These are phyloP conservation scores for Drosophila asahinai DNA, from an alignment of 1,140 invertebrate genomes.

Conservation along the genomic window DNA sequence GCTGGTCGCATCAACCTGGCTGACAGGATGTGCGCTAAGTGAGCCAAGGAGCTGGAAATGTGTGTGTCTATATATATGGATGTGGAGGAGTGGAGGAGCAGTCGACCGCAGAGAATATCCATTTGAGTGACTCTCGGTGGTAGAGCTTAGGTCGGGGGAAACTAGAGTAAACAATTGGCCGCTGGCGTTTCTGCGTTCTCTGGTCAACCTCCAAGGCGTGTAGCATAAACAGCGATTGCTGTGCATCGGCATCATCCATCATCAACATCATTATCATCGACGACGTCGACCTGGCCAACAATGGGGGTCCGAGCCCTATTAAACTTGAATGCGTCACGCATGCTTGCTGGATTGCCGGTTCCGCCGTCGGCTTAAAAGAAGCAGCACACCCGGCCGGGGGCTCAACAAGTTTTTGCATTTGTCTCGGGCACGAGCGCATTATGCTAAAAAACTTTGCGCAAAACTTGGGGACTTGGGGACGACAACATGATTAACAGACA, in stretches of 20 bases:
- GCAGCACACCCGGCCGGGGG: constrained; percentile 13
- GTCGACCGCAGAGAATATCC: constrained; percentile 58
- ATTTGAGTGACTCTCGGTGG: constrained; percentile 59
- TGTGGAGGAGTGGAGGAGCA: constrained; percentile 19
- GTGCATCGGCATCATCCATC: constrained; percentile 16
- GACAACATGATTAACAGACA: constrained; percentile 82
- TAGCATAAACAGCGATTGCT: constrained; percentile 32
- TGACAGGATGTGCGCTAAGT: constrained; percentile 42
- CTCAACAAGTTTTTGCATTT: constrained; percentile 78
- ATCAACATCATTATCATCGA: constrained; percentile 23
- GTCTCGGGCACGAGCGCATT: constrained; percentile 74
- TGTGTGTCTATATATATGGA: background rate
- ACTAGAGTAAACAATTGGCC: constrained; percentile 36
- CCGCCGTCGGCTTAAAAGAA: constrained; percentile 2
- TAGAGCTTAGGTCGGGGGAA: constrained; percentile 15
- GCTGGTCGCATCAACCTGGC: constrained; percentile 25
- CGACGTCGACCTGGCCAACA: constrained; percentile 28
- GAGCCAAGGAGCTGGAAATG: constrained; percentile 15
- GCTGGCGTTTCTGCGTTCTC: constrained; percentile 19
- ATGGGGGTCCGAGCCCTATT: constrained; percentile 48
- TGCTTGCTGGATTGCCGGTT: constrained; percentile 37
- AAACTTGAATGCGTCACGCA: constrained; percentile 77
- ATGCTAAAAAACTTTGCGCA: constrained; percentile 70
- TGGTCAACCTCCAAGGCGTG: constrained; percentile 39
- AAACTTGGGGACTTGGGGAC: constrained; percentile 75